Percentiles rank a stretch among this genome's conserved stretches.
Evolutionary conservation across 2,797 vertebrate species (phyloP).

Genomic region (Amphiprion clarkii): DNA sequence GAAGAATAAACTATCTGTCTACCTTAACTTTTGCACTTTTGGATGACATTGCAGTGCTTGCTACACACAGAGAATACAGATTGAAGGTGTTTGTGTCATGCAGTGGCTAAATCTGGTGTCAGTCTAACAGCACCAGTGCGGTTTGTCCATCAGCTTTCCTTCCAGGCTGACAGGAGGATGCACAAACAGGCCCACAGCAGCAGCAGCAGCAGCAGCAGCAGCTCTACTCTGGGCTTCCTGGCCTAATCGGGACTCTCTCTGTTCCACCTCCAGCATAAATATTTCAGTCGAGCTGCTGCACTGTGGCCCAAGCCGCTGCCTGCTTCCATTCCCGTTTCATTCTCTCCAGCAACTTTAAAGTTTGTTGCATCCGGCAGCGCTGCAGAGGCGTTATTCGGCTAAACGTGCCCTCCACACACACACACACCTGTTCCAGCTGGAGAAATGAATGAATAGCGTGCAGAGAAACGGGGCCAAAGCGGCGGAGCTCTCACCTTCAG

Average conservation of each 20-base stretch:
- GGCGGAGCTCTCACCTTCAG: constrained; percentile 81
- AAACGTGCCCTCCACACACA: background rate
- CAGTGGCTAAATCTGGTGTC: too few species aligned
- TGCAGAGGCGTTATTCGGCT: background rate
- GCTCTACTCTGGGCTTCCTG: background rate
- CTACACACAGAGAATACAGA: too few species aligned
- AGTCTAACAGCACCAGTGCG: too few species aligned
- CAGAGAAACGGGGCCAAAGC: constrained; percentile 43
- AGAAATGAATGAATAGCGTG: constrained; percentile 61
- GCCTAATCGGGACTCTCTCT: constrained; percentile 22
- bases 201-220: background rate
- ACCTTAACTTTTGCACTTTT: too few species aligned
- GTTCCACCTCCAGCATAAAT: constrained; percentile 46
- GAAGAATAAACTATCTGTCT: too few species aligned
- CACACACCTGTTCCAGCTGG: constrained; percentile 65
- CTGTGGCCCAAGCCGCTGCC: constrained; percentile 17
- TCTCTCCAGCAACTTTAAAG: constrained; percentile 38
- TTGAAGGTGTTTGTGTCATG: too few species aligned
- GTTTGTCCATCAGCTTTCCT: constrained; percentile 47
- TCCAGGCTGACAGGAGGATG: constrained; percentile 38
- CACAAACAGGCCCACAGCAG: constrained; percentile 31
- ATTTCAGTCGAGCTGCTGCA: constrained; percentile 56
- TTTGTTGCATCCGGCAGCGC: constrained; percentile 24
- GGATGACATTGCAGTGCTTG: too few species aligned
- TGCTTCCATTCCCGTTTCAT: background rate